A percentile compares a stretch with the other conserved stretches of the same genome.
These are phyloP conservation scores for Gerris buenoi DNA, from an alignment of 1,140 invertebrate genomes.

Conservation along the genomic window DNA sequence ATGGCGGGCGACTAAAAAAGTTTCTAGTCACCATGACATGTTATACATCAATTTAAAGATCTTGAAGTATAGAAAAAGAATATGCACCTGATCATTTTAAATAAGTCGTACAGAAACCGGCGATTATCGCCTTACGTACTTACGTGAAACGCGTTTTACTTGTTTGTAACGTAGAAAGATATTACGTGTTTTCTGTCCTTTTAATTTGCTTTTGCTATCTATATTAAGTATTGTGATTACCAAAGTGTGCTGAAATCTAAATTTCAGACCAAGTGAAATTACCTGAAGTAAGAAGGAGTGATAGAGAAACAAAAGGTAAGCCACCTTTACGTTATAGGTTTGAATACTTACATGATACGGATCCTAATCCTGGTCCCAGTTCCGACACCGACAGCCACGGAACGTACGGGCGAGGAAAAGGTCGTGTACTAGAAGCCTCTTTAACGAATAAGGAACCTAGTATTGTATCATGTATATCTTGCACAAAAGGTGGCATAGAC, in stretches of 20 bases:
- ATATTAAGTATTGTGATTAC: too few relatives aligned
- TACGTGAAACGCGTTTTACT: too few relatives aligned
- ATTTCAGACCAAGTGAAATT: neutral
- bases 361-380: neutral
- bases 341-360: neutral
- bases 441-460: neutral
- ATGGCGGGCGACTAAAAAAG: too few relatives aligned
- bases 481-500: conserved; percentile 38
- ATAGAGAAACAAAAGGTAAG: neutral
- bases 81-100: too few relatives aligned
- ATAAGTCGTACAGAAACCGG: too few relatives aligned
- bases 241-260: neutral
- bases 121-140: too few relatives aligned
- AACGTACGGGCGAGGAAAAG: neutral
- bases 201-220: too few relatives aligned
- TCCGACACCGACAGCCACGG: neutral
- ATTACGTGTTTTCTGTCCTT: too few relatives aligned
- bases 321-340: neutral
- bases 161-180: too few relatives aligned
- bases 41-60: too few relatives aligned
- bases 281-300: neutral
- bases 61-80: too few relatives aligned
- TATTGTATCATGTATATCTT: conserved; percentile 34
- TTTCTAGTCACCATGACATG: too few relatives aligned
- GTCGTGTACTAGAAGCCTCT: neutral